Percentiles rank a stretch among this genome's conserved stretches.
Evolutionary conservation across 2,797 vertebrate species (phyloP).

Genomic region (Adrianichthys oophorus): DNA sequence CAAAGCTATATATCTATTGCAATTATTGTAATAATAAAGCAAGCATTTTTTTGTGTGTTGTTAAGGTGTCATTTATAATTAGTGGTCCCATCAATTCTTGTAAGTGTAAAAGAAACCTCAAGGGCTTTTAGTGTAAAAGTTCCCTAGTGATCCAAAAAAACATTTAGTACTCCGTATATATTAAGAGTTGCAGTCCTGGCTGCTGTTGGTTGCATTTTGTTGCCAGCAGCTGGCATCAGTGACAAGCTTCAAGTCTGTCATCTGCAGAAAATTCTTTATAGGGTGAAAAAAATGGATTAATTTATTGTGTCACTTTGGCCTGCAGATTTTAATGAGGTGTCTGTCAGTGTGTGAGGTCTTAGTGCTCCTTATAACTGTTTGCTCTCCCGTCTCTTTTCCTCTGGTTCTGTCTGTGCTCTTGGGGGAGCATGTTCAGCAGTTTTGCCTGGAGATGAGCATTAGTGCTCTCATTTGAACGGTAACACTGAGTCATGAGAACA

Average conservation of each 20-base stretch:
- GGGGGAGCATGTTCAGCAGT: conserved; percentile 53
- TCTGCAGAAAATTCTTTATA: conserved; percentile 50
- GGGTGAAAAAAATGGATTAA: conserved; percentile 52
- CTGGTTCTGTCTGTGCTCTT: conserved; percentile 26
- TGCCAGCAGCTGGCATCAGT: conserved; percentile 27
- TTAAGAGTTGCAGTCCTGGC: conserved; percentile 4
- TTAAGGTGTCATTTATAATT: no score
- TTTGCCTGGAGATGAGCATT: conserved; percentile 55
- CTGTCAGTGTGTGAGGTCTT: conserved; percentile 16
- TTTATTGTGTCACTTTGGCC: conserved; percentile 52
- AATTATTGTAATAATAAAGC: no score
- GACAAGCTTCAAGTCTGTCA: conserved; percentile 52
- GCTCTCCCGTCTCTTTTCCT: conserved; percentile 9
- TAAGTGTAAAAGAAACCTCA: no score
- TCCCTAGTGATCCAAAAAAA: no score
- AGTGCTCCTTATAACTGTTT: conserved; percentile 25
- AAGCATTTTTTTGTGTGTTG: no score
- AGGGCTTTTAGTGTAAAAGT: no score
- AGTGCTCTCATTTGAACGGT: conserved; percentile 53
- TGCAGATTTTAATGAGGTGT: conserved; percentile 47
- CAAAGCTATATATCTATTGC: no score
- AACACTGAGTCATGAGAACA: conserved; percentile 64
- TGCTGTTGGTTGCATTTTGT: conserved; percentile 20
- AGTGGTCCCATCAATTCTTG: no score
- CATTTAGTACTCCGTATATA: no score